phyloP scores from a whole-genome alignment of 2,888 invertebrate genomes.

The Teleogryllus oceanicus region DNA sequence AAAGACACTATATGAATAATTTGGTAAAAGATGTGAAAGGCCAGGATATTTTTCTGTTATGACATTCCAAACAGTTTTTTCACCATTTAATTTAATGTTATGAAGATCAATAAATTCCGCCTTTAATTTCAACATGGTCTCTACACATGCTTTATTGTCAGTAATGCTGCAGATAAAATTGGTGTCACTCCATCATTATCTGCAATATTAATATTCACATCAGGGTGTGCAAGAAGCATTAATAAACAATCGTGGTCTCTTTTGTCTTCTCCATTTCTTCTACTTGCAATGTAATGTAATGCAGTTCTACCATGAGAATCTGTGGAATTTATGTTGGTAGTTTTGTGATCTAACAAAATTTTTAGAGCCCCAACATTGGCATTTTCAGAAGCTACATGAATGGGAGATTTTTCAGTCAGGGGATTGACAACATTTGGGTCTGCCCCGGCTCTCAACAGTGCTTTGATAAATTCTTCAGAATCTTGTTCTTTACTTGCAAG shows the following conservation, averaged over 20 bases:
- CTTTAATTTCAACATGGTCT: too few species aligned
- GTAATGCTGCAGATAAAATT: background rate
- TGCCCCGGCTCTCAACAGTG: constrained; percentile 18
- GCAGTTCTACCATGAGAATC: constrained; percentile 25
- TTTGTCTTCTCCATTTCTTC: background rate
- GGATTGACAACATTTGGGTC: constrained; percentile 27
- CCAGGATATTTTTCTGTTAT: constrained; percentile 21
- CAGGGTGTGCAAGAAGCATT: background rate
- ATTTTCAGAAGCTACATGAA: constrained; percentile 24
- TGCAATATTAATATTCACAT: constrained; percentile 11
- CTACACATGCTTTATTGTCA: too few species aligned
- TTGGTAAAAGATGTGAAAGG: constrained; percentile 10
- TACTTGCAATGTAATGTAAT: constrained; percentile 23
- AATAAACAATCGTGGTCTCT: constrained; percentile 18
- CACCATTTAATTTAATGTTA: constrained; percentile 3
- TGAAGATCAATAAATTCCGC: background rate
- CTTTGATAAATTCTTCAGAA: constrained; percentile 2
- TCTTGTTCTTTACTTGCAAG: constrained; percentile 23
- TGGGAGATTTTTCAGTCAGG: constrained; percentile 18
- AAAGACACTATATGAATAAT: background rate
- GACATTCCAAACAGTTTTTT: constrained; percentile 22
- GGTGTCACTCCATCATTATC: constrained; percentile 26
- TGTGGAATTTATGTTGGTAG: constrained; percentile 24
- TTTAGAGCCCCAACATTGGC: constrained; percentile 22
- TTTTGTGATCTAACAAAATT: constrained; percentile 20